Percentiles rank a stretch among this genome's conserved stretches.
Evolutionary conservation across 23 tunicate genomes (phyloP).

Genomic region (Botrylloides violaceus): DNA sequence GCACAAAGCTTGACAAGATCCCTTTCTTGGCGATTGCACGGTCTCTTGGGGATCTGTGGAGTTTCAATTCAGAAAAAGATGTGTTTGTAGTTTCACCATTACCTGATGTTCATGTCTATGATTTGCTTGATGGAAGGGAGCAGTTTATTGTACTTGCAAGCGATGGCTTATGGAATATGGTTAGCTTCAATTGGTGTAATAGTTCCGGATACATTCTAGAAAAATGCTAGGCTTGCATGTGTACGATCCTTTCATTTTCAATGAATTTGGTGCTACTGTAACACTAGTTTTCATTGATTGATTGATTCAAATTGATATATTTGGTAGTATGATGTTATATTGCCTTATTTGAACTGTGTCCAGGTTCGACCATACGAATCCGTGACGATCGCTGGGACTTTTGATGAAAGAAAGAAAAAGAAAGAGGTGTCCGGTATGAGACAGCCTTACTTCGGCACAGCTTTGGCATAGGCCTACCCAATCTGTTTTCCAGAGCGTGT

Average conservation of each 20-base stretch:
- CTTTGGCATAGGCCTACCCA: no score
- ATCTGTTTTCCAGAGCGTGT: no score
- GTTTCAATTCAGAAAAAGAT: slow-evolving; percentile 66
- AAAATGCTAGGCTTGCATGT: neutral
- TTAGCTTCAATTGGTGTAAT: no score
- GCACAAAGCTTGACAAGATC: slow-evolving; percentile 92
- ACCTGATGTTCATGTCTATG: slow-evolving; percentile 76
- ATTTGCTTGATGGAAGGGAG: slow-evolving; percentile 47
- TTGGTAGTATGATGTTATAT: no score
- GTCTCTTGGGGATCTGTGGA: slow-evolving; percentile 93
- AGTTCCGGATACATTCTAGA: no score
- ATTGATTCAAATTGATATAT: no score
- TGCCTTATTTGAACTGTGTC: no score
- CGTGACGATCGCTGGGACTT: slow-evolving; percentile 23
- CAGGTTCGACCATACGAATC: slow-evolving; percentile 28
- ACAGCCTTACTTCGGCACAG: no score
- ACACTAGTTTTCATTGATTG: no score
- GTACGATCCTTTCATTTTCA: neutral
- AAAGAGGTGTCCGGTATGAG: slow-evolving; percentile 11
- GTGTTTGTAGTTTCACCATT: slow-evolving; percentile 89
- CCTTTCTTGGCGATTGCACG: slow-evolving; percentile 95
- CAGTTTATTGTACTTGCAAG: slow-evolving; percentile 82
- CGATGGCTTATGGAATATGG: slow-evolving; percentile 94
- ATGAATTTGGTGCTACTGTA: no score
- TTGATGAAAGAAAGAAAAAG: slow-evolving; percentile 14